A percentile compares a stretch with the other conserved stretches of the same genome.
Evolutionary conservation across 2,888 invertebrate species (phyloP).

Genomic region (Cryptocephalus moraei): DNA sequence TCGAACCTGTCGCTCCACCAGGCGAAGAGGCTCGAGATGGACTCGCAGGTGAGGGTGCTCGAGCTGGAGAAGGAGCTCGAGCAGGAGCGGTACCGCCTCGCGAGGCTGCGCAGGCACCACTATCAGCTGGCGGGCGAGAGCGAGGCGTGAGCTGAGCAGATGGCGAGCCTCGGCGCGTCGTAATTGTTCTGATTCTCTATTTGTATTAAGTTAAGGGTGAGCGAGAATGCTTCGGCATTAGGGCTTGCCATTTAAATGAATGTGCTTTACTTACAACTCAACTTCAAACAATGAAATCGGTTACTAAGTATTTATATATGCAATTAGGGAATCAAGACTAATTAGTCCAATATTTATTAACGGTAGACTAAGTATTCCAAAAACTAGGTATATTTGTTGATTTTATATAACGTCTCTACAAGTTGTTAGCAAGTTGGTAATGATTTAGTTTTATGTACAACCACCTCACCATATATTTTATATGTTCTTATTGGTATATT

Average conservation of each 20-base stretch:
- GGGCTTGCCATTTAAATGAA: no score
- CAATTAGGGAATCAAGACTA: neutral
- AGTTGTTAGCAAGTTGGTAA: constrained; percentile 10
- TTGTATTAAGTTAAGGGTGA: no score
- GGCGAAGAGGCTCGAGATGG: constrained; percentile 94
- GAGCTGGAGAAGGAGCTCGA: constrained; percentile 87
- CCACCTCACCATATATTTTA: constrained; percentile 21
- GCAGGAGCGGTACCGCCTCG: constrained; percentile 74
- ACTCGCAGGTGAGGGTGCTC: constrained; percentile 88
- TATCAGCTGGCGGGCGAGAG: constrained; percentile 72
- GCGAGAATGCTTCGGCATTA: no score
- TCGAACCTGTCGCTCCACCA: constrained; percentile 84
- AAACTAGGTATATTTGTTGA: constrained; percentile 13
- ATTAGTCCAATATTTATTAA: constrained; percentile 11
- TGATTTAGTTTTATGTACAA: constrained; percentile 20
- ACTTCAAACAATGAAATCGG: constrained; percentile 2
- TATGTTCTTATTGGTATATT: constrained; percentile 18
- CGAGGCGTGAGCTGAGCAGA: constrained; percentile 24
- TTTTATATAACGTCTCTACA: constrained; percentile 7
- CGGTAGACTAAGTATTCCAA: constrained; percentile 13
- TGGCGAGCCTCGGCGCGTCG: neutral
- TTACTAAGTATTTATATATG: constrained; percentile 5
- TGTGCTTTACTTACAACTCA: neutral
- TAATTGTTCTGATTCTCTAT: no score
- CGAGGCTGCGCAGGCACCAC: constrained; percentile 82